Base-by-base conservation (phyloP, 2,888 invertebrate species). In the Tinea trinotella region DNA sequence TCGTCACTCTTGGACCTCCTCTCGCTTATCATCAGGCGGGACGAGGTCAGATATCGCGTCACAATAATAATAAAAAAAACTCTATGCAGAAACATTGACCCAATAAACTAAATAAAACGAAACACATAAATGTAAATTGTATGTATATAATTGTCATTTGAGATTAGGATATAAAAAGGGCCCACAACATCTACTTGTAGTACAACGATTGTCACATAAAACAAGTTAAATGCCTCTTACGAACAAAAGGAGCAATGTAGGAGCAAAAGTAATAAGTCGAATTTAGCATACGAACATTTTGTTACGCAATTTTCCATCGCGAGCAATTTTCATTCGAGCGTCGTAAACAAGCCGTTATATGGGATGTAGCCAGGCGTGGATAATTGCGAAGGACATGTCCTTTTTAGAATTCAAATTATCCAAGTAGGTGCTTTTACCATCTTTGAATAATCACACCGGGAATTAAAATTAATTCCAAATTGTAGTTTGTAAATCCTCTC, bases 261-360 rank as follows among this genome's bases (percentile, higher is more conserved):
- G n/a, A 13, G n/a, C 13, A 40, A 40, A 40, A 40, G 2, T 40
- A 15, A 40, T 40, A 40, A 40, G 13, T 13, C 13, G 40, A 40
- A 6, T 40, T n/a, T 40, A 40, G 40, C 40, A 40, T 15, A 15
- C 15, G 12, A 13, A 15, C 40, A 40, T 40, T 40, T 40, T 40
- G 40, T 40, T 40, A 40, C 13, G 40, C 40, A 40, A 40, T 40
- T 40, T 40, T 40, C 40, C 40, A 40, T 40, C 15, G 12, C 13
- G 40, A 15, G 15, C 40, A 40, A 40, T 40, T 40, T 40, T 40
- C 40, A 40, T 6, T n/a, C 40, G 40, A 40, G 40, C 35, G 35
- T 40, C 40, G 40, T 40, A 40, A 40, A 40, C 40, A 15, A 15
- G 40, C 12, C 15, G 40, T 4, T 13, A 40, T 40, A 13, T 40